Evolutionary conservation across 2,113 vertebrate genomes (phyloP).

Genomic region (Neotragus pygmaeus): DNA sequence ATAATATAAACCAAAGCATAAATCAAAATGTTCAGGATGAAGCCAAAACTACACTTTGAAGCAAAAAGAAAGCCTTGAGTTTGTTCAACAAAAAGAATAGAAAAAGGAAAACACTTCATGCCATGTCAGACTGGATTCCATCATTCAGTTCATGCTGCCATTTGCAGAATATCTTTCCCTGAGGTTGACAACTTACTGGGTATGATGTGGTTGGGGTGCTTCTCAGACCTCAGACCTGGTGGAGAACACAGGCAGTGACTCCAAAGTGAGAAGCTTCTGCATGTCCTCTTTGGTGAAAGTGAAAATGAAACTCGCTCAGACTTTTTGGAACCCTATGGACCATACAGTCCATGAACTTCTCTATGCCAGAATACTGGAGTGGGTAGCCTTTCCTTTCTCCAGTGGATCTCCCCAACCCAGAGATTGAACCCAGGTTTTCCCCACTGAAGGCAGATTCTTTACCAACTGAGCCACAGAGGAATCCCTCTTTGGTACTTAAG

Average conservation of each 20-base stretch:
- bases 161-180: background rate
- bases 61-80: background rate
- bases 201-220: rapidly evolving
- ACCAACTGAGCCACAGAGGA: background rate
- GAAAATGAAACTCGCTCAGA: too few relatives aligned
- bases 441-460: background rate
- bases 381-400: background rate
- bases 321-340: too few relatives aligned
- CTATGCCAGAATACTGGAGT: background rate
- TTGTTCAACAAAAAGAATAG: background rate
- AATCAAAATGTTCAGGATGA: background rate
- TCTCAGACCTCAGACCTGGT: background rate
- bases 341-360: too few relatives aligned
- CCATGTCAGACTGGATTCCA: background rate
- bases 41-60: background rate
- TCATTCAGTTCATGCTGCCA: background rate
- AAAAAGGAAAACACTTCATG: background rate
- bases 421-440: background rate
- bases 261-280: background rate
- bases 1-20: background rate
- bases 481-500: too few relatives aligned
- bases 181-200: background rate
- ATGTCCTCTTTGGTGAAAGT: background rate
- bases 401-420: background rate
- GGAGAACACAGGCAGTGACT: background rate